Evolutionary conservation across 1,140 invertebrate species (phyloP), one percentile per base, ranked within the genome.

Genomic region (Mamestra configurata): DNA sequence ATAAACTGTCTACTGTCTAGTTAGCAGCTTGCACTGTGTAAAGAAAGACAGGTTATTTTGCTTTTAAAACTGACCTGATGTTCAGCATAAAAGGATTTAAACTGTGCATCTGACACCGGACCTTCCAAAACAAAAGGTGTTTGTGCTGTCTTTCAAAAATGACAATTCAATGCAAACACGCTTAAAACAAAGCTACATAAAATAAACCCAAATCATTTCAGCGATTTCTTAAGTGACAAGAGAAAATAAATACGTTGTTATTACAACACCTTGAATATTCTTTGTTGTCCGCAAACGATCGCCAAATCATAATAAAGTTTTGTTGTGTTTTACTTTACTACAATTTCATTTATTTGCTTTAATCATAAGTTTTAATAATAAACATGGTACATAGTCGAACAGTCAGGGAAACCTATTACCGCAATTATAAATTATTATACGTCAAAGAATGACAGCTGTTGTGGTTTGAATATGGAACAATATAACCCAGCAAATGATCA

Each of bases 181-280:
- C 18, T 24, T 46, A 43, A 43, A 37, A 43, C 6, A 35, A 11
- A 37, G 31, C 43, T 70, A 31, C 43, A 73, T 15, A 10, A 73
- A 73, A 73, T 43, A 43, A 59, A 73, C 20, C 18, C 6, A 24
- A 43, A 53, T 43, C 68, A 15, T 71, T 71, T 35, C 27, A 53
- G 46, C 1, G 20, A 71, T 46, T 70, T 61, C 27, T 64, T 49
- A 70, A 70, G 66, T 49, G 64, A 49, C 40, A 46, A 49, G 40
- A 68, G 22, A 71, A 53, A 53, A 71, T 71, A 71, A 71, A 71
- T 27, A 49, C 11, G 31, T 53, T 71, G 46, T 71, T 71, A 71
- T 51, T 24, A 71, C 46, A 71, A 71, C 40, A 27, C n/a, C 24
- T 70, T 24, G 64, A 18, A 68, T 71, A 53, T 51, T 46, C 43